Evolutionary conservation across 2,888 invertebrate genomes (phyloP).

Genomic region (Drosophila affinis): DNA sequence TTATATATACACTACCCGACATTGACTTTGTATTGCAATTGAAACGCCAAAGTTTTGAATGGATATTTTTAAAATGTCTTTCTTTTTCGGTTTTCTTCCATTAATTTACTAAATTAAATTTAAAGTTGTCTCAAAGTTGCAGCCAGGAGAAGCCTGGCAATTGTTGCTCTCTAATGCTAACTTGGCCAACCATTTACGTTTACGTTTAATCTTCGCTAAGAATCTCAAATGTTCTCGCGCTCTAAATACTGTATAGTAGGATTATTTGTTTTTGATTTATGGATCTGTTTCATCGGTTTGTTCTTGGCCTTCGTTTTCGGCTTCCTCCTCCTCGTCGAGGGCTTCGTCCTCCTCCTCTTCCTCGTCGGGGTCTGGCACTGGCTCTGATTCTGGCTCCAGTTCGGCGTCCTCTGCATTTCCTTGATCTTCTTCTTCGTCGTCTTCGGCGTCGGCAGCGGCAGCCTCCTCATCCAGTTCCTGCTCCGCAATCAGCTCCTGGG

Average conservation of each 20-base stretch:
- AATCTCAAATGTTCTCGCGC: conserved; percentile 33
- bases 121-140: conserved; percentile 53
- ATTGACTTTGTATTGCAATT: conserved; percentile 33
- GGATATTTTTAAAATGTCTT: conserved; percentile 14
- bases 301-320: conserved; percentile 44
- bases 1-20: conserved; percentile 3
- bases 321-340: conserved; percentile 44
- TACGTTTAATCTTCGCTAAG: conserved; percentile 28
- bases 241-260: conserved; percentile 26
- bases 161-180: conserved; percentile 58
- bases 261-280: conserved; percentile 23
- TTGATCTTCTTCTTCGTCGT: conserved; percentile 22
- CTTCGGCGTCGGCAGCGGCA: conserved; percentile 28
- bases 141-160: conserved; percentile 37
- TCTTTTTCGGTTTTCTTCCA: conserved; percentile 12
- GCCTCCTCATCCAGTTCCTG: conserved; percentile 38
- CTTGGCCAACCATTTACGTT: conserved; percentile 49
- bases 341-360: not conserved
- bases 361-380: not conserved
- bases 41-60: conserved; percentile 27
- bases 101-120: conserved; percentile 63
- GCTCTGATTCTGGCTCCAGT: not conserved
- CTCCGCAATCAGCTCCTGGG: conserved; percentile 50
- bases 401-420: conserved; percentile 41
- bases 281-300: conserved; percentile 38